Evolutionary conservation across 2,113 vertebrate genomes (phyloP).

Genomic region (Corydoras sp.): DNA sequence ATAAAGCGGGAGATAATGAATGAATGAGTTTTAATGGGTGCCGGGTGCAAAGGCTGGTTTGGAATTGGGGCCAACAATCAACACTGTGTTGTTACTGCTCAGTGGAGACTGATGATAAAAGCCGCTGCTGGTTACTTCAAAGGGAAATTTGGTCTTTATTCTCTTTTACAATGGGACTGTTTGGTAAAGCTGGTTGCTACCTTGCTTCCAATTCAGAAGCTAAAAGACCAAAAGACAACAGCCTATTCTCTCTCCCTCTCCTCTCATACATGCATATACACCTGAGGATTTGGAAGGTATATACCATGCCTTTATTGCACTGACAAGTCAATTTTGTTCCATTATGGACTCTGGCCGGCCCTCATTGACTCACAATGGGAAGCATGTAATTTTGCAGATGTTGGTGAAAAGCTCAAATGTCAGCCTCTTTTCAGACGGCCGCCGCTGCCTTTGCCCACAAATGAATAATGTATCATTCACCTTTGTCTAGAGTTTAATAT

Average conservation of each 20-base stretch:
- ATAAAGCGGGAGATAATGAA: too few species aligned
- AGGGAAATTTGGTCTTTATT: constrained; percentile 31
- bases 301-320: constrained; percentile 87
- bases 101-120: constrained; percentile 14
- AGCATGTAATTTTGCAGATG: constrained; percentile 97
- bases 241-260: constrained; percentile 9
- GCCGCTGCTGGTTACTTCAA: constrained; percentile 11
- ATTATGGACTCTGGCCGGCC: constrained; percentile 86
- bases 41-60: neutral
- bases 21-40: neutral
- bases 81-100: neutral
- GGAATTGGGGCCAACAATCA: neutral
- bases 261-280: constrained; percentile 59
- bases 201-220: constrained; percentile 31
- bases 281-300: constrained; percentile 76
- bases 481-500: constrained; percentile 96
- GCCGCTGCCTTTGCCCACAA: constrained; percentile 74
- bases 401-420: constrained; percentile 98
- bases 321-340: constrained; percentile 96
- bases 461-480: constrained; percentile 97
- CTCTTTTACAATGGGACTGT: constrained; percentile 9
- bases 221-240: constrained; percentile 25
- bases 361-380: constrained; percentile 92
- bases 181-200: constrained; percentile 26
- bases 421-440: constrained; percentile 90